Base-by-base conservation (phyloP, 2,113 vertebrate genomes). In the Actinemys pallida region DNA sequence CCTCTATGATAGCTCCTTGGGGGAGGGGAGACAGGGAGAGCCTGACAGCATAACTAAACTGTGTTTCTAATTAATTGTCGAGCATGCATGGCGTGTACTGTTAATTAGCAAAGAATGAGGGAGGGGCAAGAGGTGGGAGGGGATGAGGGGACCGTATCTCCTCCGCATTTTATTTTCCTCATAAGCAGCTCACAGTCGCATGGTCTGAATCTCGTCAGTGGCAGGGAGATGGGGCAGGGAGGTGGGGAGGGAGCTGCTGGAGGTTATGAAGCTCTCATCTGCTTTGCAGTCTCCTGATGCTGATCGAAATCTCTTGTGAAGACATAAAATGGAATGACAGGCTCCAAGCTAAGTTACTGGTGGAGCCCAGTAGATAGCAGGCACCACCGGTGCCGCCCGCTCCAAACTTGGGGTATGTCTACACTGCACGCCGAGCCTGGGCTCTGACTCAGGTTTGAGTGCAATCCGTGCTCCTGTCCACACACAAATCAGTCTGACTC, bases 101-200 rank as follows among this genome's bases (percentile, higher is more conserved):
- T 80, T 92, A 94, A 98, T 95, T 96, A 97, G 96, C 93, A 93
- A 90, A 96, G 87, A 87, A 92, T 39, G 75, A 97, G 86, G 83
- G 86, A 95, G 94, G 87, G 86, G 92, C 39, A 86, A 86, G 87
- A 72, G 53, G 87, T 90, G 56, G 95, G 90, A 62, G 89, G 83
- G 96, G 81, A 91, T 4, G 14, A 90, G 82, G 53, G 54, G 47
- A 84, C 72, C 12, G 76, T 93, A 86, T 89, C 81, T 92, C 91
- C 92, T 90, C 95, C 95, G 92, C 54, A 76, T 81, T 83, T 79
- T 96, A 78, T 86, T 47, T 96, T 89, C 80, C 50, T 90, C 90
- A 86, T 65, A 90, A 82, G 92, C 94, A 94, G 53, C 90, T 93
- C 89, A 81, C 87, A 94, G 69, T 94, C 83, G 83, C 0, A 5